These are phyloP conservation scores for Dufourea novaeangliae DNA, from an alignment of 1,140 invertebrate species.

Conservation along the genomic window DNA sequence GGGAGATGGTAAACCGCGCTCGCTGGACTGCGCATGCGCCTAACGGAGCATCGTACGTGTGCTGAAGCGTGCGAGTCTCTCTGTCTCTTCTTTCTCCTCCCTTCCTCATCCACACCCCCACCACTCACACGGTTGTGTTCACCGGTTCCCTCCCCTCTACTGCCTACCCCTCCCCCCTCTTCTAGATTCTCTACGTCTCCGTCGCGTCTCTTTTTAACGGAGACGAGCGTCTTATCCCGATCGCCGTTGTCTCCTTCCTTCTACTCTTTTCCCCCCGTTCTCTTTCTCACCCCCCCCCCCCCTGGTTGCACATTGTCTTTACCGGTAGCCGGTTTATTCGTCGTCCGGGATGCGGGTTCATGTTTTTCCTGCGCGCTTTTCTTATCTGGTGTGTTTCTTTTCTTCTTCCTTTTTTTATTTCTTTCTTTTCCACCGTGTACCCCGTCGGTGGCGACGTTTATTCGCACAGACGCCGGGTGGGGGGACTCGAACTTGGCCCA, in stretches of 20 bases:
- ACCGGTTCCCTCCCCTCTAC: constrained; percentile 35
- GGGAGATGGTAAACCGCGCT: constrained; percentile 56
- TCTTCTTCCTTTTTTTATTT: too few species aligned
- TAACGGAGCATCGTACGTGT: constrained; percentile 63
- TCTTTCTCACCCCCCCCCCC: background rate
- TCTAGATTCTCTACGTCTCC: background rate
- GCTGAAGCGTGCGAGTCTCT: constrained; percentile 23
- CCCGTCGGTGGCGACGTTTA: too few species aligned
- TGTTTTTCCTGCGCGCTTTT: constrained; percentile 15
- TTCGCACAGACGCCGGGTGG: background rate
- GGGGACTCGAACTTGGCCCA: background rate
- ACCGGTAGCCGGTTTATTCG: constrained; percentile 5
- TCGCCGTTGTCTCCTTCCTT: constrained; percentile 6
- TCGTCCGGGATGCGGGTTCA: background rate
- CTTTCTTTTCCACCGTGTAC: too few species aligned
- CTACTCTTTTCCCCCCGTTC: background rate
- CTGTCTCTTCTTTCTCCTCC: constrained; percentile 12
- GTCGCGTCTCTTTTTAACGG: constrained; percentile 25
- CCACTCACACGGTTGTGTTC: too few species aligned
- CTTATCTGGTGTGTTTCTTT: background rate
- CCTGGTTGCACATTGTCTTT: constrained; percentile 19
- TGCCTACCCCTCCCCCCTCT: too few species aligned
- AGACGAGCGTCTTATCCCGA: constrained; percentile 30
- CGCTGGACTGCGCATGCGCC: constrained; percentile 54
- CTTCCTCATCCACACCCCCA: background rate